Evolutionary conservation across 1,140 invertebrate genomes (phyloP), one percentile per base, ranked within the genome.

Genomic region (Atta cephalotes): DNA sequence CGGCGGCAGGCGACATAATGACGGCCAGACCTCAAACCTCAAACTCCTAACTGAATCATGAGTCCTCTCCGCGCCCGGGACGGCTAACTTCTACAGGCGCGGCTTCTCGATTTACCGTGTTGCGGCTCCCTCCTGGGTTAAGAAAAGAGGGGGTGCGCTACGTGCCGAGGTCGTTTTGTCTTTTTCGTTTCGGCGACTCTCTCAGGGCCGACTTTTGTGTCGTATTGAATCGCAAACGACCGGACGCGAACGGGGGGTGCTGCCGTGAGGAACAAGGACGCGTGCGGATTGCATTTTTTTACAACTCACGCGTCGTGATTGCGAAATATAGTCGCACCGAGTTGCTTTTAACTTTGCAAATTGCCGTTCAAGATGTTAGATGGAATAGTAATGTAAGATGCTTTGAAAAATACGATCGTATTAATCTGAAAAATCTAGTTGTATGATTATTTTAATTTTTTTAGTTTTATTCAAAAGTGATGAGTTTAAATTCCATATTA

Each of bases 41-140:
- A 93, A 93, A 94, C 91, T 93, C 92, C 89, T 91, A 92, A 93
- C 92, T 93, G 91, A 94, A 93, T 93, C 92, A 92, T 91, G 91
- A 92, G 90, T 91, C 88, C 88, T 91, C 88, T 91, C 77, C 85
- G 80, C 90, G 85, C 82, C 82, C 87, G 84, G 68, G 77, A 88
- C 39, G 39, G 39, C 90, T 58, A 79, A 77, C 87, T 87, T 77
- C 71, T 84, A 86, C 68, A 63, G 76, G 65, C 86, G 81, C 87
- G 78, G 89, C 87, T 92, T 92, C 90, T 91, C 90, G 89, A 90
- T 90, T 90, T 90, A 90, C 89, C 77, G 80, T 90, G 84, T 77
- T 84, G 72, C 82, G 68, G 76, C 87, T 74, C 77, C 87, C 68
- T 80, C 79, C 86, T 66, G 65, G 18, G 81, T 76, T 51, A 77